A percentile compares a stretch with the other conserved stretches of the same genome.
Evolutionary conservation across 2,113 vertebrate genomes (phyloP).

Genomic region (Perognathus longimembris): DNA sequence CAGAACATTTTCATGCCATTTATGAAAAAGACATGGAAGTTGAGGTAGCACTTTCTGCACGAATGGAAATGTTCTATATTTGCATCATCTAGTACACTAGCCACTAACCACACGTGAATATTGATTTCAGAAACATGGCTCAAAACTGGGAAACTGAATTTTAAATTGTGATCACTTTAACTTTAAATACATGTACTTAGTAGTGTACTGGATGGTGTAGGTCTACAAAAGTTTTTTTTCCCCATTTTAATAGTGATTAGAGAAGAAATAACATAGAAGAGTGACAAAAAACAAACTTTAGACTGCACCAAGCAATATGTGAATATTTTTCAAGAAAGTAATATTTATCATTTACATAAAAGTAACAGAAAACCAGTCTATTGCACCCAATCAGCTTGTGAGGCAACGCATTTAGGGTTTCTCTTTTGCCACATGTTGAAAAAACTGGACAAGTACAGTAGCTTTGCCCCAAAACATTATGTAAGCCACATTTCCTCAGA

Average conservation of each 20-base stretch:
- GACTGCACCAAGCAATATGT: neutral
- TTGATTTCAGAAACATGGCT: neutral
- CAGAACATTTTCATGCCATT: slow-evolving; percentile 7
- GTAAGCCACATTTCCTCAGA: slow-evolving; percentile 1
- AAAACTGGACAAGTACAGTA: neutral
- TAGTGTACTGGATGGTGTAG: neutral
- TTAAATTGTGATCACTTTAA: slow-evolving; percentile 47
- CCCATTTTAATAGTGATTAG: neutral
- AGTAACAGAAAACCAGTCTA: neutral
- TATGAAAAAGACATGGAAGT: neutral
- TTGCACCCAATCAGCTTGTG: neutral
- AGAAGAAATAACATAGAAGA: neutral
- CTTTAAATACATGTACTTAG: neutral
- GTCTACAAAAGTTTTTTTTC: neutral
- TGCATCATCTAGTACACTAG: neutral
- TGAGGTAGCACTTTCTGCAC: neutral
- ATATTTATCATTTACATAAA: neutral
- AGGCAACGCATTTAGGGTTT: neutral
- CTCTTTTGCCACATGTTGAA: neutral
- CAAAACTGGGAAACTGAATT: neutral
- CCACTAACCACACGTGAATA: neutral
- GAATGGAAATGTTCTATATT: neutral
- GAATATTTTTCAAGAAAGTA: neutral
- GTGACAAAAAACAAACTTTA: neutral
- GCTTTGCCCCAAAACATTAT: neutral